Conservation (phyloP, 2,797 vertebrate species). For the Graptemys geographica region DNA sequence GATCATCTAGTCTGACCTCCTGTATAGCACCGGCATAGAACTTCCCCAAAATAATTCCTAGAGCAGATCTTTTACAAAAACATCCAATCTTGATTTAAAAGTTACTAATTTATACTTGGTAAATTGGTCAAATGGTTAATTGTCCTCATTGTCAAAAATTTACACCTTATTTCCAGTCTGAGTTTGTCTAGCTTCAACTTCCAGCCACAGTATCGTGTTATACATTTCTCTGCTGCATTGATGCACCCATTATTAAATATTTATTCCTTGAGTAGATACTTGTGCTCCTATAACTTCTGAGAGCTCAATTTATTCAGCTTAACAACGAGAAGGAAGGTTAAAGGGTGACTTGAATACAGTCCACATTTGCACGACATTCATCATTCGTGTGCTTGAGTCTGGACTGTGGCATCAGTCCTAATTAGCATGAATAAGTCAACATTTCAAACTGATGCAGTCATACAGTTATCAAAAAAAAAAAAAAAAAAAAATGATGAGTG, state of each 20-base stretch:
- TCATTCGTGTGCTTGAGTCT: not conserved
- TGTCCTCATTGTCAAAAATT: not conserved
- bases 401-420: not conserved
- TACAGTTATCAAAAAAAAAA: not conserved
- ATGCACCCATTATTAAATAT: not conserved
- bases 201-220: not conserved
- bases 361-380: not conserved
- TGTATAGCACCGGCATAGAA: not conserved
- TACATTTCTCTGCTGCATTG: not conserved
- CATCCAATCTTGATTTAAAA: not conserved
- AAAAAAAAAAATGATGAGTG: not conserved
- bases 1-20: not conserved
- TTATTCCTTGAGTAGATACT: not conserved
- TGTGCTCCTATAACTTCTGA: too few species aligned
- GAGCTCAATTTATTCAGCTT: too few species aligned
- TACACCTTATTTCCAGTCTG: not conserved
- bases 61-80: not conserved
- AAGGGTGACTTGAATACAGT: too few species aligned
- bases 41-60: not conserved
- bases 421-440: not conserved
- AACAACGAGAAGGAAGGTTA: too few species aligned
- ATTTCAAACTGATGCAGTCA: not conserved
- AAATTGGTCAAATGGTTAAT: not conserved
- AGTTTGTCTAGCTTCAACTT: not conserved
- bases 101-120: not conserved